Conservation (phyloP, 53 echinoderm and acorn worm genomes). For the Stichopus horrens region DNA sequence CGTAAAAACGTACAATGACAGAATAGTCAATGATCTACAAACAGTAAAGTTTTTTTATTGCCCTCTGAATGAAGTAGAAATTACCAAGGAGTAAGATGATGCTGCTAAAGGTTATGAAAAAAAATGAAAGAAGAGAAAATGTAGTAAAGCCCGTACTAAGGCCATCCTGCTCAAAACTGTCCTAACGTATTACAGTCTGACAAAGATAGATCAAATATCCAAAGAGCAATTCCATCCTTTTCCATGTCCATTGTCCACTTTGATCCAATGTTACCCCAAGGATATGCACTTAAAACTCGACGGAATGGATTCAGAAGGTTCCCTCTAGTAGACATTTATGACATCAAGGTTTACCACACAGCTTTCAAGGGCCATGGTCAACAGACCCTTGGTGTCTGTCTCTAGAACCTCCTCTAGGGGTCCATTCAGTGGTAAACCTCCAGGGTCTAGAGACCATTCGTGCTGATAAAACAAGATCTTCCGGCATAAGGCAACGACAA, state of each 20-base stretch:
- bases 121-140: constrained; percentile 85
- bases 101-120: constrained; percentile 65
- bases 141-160: constrained; percentile 21
- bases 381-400: neutral
- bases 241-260: neutral
- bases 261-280: neutral
- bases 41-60: neutral
- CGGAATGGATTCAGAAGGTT: neutral
- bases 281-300: neutral
- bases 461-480: too few relatives aligned
- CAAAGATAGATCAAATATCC: neutral
- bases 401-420: constrained; percentile 1
- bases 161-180: constrained; percentile 25
- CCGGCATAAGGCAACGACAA: too few relatives aligned
- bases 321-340: neutral
- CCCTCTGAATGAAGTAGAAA: constrained; percentile 73
- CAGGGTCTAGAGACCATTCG: neutral
- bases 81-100: constrained; percentile 62
- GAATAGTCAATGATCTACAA: too few relatives aligned
- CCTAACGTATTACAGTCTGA: constrained; percentile 5
- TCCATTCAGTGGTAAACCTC: constrained; percentile 12
- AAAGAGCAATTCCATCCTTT: neutral
- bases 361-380: neutral
- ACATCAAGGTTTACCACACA: neutral
- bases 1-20: too few relatives aligned